These are phyloP conservation scores for Ormyrus rosae DNA, from an alignment of 2,888 invertebrate genomes.

Conservation along the genomic window DNA sequence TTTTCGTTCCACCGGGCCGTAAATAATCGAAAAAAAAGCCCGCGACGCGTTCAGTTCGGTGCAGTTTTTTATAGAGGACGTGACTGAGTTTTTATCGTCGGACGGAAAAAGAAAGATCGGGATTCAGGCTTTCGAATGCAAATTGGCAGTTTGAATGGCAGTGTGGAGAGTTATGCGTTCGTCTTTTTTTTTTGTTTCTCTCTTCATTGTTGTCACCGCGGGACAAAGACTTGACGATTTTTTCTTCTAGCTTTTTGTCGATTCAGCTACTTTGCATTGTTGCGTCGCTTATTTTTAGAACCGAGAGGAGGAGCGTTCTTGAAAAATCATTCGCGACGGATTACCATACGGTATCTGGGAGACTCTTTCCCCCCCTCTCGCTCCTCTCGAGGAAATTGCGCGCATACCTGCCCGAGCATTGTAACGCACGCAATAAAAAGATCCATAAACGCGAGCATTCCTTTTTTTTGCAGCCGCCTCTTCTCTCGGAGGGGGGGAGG, in stretches of 20 bases:
- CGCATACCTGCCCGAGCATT: slow-evolving; percentile 21
- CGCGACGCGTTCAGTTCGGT: slow-evolving; percentile 18
- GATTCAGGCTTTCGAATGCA: slow-evolving; percentile 35
- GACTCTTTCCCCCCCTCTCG: slow-evolving; percentile 2
- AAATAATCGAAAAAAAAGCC: slow-evolving; percentile 28
- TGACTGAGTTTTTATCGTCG: not conserved
- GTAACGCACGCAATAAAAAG: slow-evolving; percentile 38
- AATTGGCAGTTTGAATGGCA: slow-evolving; percentile 51
- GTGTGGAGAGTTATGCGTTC: slow-evolving; percentile 20
- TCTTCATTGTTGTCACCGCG: not conserved
- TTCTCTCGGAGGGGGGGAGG: too few relatives aligned
- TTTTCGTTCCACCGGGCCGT: not conserved
- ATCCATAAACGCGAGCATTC: slow-evolving; percentile 38
- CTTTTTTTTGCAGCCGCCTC: not conserved
- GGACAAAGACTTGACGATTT: slow-evolving; percentile 53
- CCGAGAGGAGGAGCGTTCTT: too few relatives aligned
- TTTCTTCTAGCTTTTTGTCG: not conserved
- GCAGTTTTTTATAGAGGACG: not conserved
- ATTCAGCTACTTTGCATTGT: not conserved
- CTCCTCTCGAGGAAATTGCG: slow-evolving; percentile 22
- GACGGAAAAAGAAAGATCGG: not conserved
- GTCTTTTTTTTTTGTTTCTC: not conserved
- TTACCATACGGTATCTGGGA: slow-evolving; percentile 20
- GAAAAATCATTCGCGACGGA: slow-evolving; percentile 11
- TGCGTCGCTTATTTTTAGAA: slow-evolving; percentile 11